Evolutionary conservation across 1,140 invertebrate species (phyloP).

Genomic region (Caenorhabditis tropicalis): DNA sequence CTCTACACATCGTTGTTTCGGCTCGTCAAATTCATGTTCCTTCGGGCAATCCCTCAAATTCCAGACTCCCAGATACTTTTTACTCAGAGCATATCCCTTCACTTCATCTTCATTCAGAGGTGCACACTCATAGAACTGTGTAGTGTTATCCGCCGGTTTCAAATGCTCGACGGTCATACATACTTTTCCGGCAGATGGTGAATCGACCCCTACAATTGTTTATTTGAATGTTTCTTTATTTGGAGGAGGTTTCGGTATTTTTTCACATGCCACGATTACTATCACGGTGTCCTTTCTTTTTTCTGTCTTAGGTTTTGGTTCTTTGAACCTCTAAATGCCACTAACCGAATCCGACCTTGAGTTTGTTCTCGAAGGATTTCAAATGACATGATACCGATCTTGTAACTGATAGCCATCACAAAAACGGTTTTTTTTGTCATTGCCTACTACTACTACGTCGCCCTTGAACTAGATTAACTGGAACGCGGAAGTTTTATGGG

Average conservation of each 20-base stretch:
- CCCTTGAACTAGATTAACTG: constrained; percentile 28
- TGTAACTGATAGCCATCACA: background rate
- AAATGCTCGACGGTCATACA: constrained; percentile 67
- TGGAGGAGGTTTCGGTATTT: background rate
- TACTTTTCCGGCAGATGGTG: constrained; percentile 47
- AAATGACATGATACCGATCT: constrained; percentile 26
- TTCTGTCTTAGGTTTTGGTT: constrained; percentile 18
- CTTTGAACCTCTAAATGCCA: constrained; percentile 19
- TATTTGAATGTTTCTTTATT: background rate
- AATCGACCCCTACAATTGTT: background rate
- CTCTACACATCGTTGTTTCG: constrained; percentile 63
- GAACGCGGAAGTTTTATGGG: constrained; percentile 12
- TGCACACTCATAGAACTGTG: constrained; percentile 62
- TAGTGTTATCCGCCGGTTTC: constrained; percentile 48
- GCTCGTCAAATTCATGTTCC: constrained; percentile 60
- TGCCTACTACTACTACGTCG: background rate
- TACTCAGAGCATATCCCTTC: constrained; percentile 33
- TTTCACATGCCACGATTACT: background rate
- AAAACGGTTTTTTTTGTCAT: constrained; percentile 14
- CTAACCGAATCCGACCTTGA: constrained; percentile 4
- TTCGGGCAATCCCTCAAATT: constrained; percentile 59
- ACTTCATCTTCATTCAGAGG: constrained; percentile 62
- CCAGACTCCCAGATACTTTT: constrained; percentile 64
- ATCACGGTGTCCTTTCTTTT: constrained; percentile 11
- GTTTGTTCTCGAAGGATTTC: background rate